These are phyloP conservation scores for Rhinatrema bivittatum DNA, from an alignment of 2,797 vertebrate species.

Conservation along the genomic window DNA sequence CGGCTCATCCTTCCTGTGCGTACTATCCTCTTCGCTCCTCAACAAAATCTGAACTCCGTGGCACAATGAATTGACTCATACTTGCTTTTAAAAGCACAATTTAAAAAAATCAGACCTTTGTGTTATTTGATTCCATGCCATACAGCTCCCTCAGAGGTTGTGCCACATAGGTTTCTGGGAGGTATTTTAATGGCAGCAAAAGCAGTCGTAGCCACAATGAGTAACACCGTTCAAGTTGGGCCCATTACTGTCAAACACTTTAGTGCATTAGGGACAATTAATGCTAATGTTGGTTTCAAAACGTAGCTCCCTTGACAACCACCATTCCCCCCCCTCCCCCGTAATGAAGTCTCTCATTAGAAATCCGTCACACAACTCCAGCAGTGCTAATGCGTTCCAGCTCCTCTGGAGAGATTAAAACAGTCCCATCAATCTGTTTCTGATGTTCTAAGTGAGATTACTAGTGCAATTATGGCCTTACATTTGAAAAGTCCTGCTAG, in stretches of 20 bases:
- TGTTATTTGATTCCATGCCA: too few relatives aligned
- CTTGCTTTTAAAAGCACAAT: too few relatives aligned
- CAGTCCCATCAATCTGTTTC: constrained; percentile 23
- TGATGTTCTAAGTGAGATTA: constrained; percentile 32
- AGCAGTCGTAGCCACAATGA: constrained; percentile 34
- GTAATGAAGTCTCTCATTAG: constrained; percentile 35
- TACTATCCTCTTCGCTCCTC: too few relatives aligned
- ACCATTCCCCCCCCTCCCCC: too few relatives aligned
- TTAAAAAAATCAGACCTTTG: too few relatives aligned
- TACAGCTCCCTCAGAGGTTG: constrained; percentile 14
- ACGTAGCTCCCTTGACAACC: constrained; percentile 30
- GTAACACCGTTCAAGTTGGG: constrained; percentile 43
- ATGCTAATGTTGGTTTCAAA: constrained; percentile 49
- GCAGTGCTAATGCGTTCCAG: constrained; percentile 25
- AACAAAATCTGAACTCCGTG: too few relatives aligned
- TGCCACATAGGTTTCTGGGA: constrained; percentile 29
- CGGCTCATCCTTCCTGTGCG: too few relatives aligned
- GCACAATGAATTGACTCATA: too few relatives aligned
- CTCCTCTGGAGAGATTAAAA: constrained; percentile 29
- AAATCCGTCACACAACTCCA: constrained; percentile 19
- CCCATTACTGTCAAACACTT: constrained; percentile 53
- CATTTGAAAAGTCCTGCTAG: constrained; percentile 1
- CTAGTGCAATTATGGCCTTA: constrained; percentile 34
- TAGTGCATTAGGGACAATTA: constrained; percentile 56
- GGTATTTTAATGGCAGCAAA: constrained; percentile 50